Conservation (phyloP, 2,113 vertebrate genomes). For the Callithrix jacchus region DNA sequence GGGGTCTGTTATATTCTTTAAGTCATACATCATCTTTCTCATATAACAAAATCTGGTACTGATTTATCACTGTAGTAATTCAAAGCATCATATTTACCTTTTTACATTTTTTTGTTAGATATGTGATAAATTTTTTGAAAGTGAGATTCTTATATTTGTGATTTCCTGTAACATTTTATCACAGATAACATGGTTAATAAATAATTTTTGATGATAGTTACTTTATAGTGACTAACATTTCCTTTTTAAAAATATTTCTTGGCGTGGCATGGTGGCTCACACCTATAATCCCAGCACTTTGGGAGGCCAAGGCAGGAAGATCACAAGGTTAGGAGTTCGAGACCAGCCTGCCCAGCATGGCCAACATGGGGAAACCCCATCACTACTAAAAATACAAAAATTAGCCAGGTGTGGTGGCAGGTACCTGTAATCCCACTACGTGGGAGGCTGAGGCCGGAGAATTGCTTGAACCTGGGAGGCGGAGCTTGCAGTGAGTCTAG, state of each 20-base stretch:
- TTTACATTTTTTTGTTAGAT: neutral
- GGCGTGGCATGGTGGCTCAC: no score
- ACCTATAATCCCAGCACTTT: no score
- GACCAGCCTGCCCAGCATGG: no score
- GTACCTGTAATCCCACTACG: no score
- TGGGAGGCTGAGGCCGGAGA: no score
- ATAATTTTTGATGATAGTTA: neutral
- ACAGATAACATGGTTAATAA: neutral
- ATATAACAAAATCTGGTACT: neutral
- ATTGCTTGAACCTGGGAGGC: no score
- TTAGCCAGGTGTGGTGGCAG: no score
- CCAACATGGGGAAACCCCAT: no score
- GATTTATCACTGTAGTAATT: neutral
- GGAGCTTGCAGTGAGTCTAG: no score
- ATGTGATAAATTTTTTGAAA: neutral
- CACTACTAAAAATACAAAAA: no score
- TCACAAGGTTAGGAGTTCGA: no score
- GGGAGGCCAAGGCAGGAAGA: no score
- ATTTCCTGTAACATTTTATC: neutral
- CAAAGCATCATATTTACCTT: neutral
- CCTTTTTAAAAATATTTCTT: neutral
- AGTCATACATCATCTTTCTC: neutral
- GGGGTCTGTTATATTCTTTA: neutral
- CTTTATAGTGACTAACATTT: slow-evolving; percentile 10
- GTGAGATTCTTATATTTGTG: neutral